phyloP scores from a whole-genome alignment of 2,113 vertebrate species.

The Etheostoma spectabile region DNA sequence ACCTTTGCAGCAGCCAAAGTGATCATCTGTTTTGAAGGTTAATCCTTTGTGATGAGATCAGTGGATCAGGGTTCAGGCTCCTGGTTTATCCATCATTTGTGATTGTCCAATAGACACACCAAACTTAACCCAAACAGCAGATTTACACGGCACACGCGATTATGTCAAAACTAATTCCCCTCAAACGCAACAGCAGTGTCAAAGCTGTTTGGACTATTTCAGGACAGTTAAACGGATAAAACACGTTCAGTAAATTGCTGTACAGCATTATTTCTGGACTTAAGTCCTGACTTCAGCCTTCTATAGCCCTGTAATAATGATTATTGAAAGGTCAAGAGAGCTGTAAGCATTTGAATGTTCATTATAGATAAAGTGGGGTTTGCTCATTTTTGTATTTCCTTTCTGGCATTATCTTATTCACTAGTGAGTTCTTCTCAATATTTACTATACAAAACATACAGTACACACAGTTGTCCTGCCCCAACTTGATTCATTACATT shows the following conservation, averaged over 20 bases:
- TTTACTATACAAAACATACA: not conserved
- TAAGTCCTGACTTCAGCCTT: not conserved
- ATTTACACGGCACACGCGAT: conserved; percentile 14
- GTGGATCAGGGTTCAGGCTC: conserved; percentile 25
- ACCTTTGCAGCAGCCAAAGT: conserved; percentile 3
- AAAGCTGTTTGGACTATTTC: conserved; percentile 13
- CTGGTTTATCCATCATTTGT: conserved; percentile 10
- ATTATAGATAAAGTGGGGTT: not conserved
- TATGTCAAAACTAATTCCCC: conserved; percentile 32
- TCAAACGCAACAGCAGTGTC: not conserved
- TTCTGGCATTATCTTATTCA: not conserved
- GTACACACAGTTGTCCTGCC: not conserved
- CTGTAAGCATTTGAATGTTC: not conserved
- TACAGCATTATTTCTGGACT: conserved; percentile 14
- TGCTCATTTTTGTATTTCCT: not conserved
- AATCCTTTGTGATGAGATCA: conserved; percentile 77
- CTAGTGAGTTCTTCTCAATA: too few relatives aligned
- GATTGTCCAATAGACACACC: conserved; percentile 4
- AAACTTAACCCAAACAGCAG: not conserved
- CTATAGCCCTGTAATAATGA: conserved; percentile 10
- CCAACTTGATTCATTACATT: not conserved
- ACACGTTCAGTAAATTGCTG: conserved; percentile 1
- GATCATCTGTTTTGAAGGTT: conserved; percentile 48
- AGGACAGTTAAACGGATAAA: conserved; percentile 47
- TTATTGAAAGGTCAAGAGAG: conserved; percentile 5